Conservation (phyloP, 2,888 invertebrate genomes). For the Asteroscopus sphinx region DNA sequence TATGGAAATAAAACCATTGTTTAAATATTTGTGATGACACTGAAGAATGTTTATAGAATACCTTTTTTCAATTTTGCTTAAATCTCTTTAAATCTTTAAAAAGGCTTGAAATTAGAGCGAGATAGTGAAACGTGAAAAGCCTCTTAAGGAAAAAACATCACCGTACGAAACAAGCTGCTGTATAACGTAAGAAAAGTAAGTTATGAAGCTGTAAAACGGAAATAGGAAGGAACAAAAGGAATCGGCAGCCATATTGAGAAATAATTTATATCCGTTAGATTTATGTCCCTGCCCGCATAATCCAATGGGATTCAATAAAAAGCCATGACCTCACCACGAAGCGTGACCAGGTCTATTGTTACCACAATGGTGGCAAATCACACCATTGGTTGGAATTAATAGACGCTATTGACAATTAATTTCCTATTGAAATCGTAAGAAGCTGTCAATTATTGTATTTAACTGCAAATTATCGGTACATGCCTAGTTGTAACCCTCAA, state of each 20-base stretch:
- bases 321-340: slow-evolving; percentile 72
- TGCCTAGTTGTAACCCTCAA: not conserved
- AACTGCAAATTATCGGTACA: slow-evolving; percentile 23
- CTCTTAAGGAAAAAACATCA: not conserved
- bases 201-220: too few relatives aligned
- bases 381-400: slow-evolving; percentile 60
- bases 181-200: slow-evolving; percentile 3
- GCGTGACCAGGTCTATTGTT: slow-evolving; percentile 74
- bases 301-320: slow-evolving; percentile 81
- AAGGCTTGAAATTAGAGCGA: too few relatives aligned
- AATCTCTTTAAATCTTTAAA: too few relatives aligned
- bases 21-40: too few relatives aligned
- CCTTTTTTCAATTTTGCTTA: too few relatives aligned
- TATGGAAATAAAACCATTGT: too few relatives aligned
- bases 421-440: slow-evolving; percentile 47
- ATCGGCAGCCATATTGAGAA: slow-evolving; percentile 17
- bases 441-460: slow-evolving; percentile 34
- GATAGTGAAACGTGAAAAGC: too few relatives aligned
- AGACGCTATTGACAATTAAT: slow-evolving; percentile 57
- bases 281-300: slow-evolving; percentile 76
- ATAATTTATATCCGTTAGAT: slow-evolving; percentile 52
- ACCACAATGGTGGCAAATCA: slow-evolving; percentile 75
- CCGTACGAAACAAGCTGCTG: not conserved
- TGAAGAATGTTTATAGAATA: too few relatives aligned
- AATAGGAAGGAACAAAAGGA: slow-evolving; percentile 36